Evolutionary conservation across 2,888 invertebrate genomes (phyloP).

Genomic region (Ditylenchus weischeri): DNA sequence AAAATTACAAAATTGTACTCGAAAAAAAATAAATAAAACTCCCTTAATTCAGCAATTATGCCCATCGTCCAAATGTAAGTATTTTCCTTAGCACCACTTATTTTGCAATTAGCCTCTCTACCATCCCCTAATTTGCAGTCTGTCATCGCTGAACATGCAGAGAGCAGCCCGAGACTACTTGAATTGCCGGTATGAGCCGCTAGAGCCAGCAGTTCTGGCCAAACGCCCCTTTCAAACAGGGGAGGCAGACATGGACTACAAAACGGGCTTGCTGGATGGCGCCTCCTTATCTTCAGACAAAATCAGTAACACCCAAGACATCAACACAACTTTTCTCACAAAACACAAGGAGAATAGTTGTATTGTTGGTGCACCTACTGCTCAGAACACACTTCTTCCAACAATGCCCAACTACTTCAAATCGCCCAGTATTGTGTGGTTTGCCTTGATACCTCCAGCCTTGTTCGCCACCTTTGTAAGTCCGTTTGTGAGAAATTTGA

Average conservation of each 20-base stretch:
- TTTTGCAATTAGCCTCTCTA: background rate
- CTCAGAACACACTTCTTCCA: too few relatives aligned
- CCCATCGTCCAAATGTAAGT: slow-evolving; percentile 43
- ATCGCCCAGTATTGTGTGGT: slow-evolving; percentile 42
- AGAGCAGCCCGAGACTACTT: slow-evolving; percentile 49
- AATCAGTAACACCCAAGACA: too few relatives aligned
- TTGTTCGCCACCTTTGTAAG: slow-evolving; percentile 48
- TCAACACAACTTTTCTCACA: too few relatives aligned
- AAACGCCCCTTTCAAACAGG: background rate
- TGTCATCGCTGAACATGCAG: slow-evolving; percentile 39
- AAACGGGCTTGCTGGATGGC: too few relatives aligned
- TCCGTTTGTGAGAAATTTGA: slow-evolving; percentile 11
- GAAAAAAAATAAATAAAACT: too few relatives aligned
- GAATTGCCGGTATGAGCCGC: slow-evolving; percentile 39
- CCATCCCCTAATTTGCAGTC: slow-evolving; percentile 60
- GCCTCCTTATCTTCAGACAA: too few relatives aligned
- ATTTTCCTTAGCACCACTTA: slow-evolving; percentile 3
- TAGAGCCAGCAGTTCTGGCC: background rate
- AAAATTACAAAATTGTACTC: too few relatives aligned
- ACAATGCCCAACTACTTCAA: slow-evolving; percentile 33
- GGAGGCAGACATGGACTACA: too few relatives aligned
- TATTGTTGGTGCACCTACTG: background rate
- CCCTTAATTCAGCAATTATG: slow-evolving; percentile 22
- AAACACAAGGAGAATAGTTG: too few relatives aligned
- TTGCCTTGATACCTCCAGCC: slow-evolving; percentile 44